These are phyloP conservation scores for Cyrtorhinus lividipennis DNA, from an alignment of 1,140 invertebrate species.

Conservation along the genomic window DNA sequence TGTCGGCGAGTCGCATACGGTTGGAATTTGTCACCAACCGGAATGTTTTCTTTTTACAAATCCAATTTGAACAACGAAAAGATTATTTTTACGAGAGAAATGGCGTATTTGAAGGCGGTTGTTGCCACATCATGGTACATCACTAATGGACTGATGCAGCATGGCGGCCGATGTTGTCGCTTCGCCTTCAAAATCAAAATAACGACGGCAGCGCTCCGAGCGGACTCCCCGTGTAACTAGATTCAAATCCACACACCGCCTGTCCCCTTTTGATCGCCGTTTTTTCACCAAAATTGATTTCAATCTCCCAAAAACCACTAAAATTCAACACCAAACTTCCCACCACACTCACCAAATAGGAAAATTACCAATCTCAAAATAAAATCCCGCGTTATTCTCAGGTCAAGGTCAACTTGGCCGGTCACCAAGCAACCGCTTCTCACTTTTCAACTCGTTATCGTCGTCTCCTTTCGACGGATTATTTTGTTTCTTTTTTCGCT, in stretches of 20 bases:
- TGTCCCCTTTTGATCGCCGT: neutral
- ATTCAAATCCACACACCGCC: too few relatives aligned
- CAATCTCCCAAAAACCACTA: too few relatives aligned
- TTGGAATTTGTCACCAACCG: neutral
- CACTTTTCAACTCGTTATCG: too few relatives aligned
- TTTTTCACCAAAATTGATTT: neutral
- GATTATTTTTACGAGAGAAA: neutral
- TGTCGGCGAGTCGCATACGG: neutral
- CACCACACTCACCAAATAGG: too few relatives aligned
- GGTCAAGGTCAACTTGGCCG: too few relatives aligned
- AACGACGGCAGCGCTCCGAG: neutral
- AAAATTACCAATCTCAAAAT: too few relatives aligned
- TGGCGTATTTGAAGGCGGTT: slow-evolving; percentile 8
- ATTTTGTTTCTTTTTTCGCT: slow-evolving; percentile 23
- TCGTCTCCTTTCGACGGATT: too few relatives aligned
- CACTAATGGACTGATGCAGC: slow-evolving; percentile 10
- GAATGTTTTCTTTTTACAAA: neutral
- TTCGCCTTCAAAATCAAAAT: slow-evolving; percentile 15
- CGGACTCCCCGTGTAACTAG: neutral
- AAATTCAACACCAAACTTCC: too few relatives aligned
- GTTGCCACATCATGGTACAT: slow-evolving; percentile 21
- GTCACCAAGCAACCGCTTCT: too few relatives aligned
- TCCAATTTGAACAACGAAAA: neutral
- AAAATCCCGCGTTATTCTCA: too few relatives aligned
- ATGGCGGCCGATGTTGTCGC: slow-evolving; percentile 18